Conservation (phyloP, 2,888 invertebrate species). For the Leucania comma region DNA sequence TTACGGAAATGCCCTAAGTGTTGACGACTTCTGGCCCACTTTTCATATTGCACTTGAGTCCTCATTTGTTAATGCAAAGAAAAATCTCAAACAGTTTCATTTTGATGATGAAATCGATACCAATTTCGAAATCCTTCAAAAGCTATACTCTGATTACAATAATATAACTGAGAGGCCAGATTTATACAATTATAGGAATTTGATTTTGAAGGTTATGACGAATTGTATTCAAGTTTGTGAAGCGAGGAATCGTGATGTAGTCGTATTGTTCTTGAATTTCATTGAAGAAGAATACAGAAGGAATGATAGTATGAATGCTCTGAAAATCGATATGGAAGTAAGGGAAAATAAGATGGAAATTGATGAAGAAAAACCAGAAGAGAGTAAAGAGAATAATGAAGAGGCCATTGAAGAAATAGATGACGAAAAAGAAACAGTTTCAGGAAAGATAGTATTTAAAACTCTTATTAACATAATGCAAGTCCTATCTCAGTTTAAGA, state of each 20-base stretch:
- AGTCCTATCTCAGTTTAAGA: constrained; percentile 94
- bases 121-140: constrained; percentile 74
- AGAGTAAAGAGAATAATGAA: constrained; percentile 77
- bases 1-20: constrained; percentile 92
- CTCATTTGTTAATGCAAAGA: constrained; percentile 86
- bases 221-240: constrained; percentile 94
- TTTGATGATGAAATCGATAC: constrained; percentile 82
- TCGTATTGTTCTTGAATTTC: constrained; percentile 95
- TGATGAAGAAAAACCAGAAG: constrained; percentile 75
- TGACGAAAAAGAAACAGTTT: constrained; percentile 77
- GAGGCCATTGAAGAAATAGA: constrained; percentile 80
- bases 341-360: constrained; percentile 85
- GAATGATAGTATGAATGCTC: constrained; percentile 80
- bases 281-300: constrained; percentile 91
- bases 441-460: constrained; percentile 86
- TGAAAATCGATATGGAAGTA: constrained; percentile 91
- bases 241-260: constrained; percentile 94
- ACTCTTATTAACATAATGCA: constrained; percentile 93
- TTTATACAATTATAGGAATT: constrained; percentile 93
- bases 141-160: constrained; percentile 81
- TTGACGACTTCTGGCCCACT: constrained; percentile 93
- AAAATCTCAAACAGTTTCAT: constrained; percentile 77
- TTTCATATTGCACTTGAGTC: constrained; percentile 91
- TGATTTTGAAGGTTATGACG: constrained; percentile 95
- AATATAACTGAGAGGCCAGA: constrained; percentile 92